Evolutionary conservation across 2,888 invertebrate genomes (phyloP), one percentile per base, ranked within the genome.

Genomic region (Masnerella sp.): DNA sequence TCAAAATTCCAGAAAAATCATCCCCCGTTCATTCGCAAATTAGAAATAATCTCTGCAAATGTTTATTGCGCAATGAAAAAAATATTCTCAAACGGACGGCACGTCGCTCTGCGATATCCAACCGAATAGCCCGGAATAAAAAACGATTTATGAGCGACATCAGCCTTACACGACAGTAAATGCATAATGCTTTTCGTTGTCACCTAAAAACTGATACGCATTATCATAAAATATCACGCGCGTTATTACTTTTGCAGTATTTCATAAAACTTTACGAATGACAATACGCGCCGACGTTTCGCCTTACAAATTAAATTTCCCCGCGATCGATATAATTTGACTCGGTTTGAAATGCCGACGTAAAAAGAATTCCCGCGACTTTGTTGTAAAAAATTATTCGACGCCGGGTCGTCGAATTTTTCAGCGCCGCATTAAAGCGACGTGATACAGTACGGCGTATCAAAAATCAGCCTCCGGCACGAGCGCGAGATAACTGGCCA

Each of bases 401-500:
- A 30, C 42, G 30, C 7, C 45, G 22, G 20, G 36, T 52, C 43
- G 18, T 56, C 36, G 28, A 42, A 49, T 49, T 62, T 62, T 49
- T 32, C 34, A 62, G 54, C 43, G 34, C 34, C 49, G 17, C 64
- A 42, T 56, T 64, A 56, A 47, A 54, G 38, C 47, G 17, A 20
- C 11, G 28, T 5, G 34, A 20, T 30, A 42, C 49, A 30, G 30
- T 30, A 47, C 15, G 42, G 25, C 34, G 32, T 56, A 56, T 70
- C 56, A 56, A 62, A 62, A 56, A 34, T 34, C 58, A 64, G 69
- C 74, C 74, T 65, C 49, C 43, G 76, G 65, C 64, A 73, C 38
- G 51, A 75, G 43, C 25, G 49, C 20, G 20, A 70, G 75, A 79
- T 77, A 74, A 64, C 76, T 68, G 75, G 70, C 68, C 75, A 79